Evolutionary conservation across 2,888 invertebrate species (phyloP).

Genomic region (Nomada fucata): DNA sequence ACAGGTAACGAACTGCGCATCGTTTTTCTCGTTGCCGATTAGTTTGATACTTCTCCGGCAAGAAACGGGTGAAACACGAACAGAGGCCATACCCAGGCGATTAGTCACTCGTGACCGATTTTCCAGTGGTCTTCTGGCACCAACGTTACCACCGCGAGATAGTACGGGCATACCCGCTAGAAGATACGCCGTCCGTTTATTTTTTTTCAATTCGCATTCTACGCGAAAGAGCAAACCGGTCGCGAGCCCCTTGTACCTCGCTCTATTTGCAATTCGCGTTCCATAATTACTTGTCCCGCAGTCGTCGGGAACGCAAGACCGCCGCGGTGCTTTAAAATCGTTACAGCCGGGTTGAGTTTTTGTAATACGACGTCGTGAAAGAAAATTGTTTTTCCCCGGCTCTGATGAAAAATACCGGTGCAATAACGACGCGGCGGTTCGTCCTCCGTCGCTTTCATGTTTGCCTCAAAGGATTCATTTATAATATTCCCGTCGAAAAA

Average conservation of each 20-base stretch:
- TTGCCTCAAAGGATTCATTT: constrained; percentile 10
- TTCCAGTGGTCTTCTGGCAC: constrained; percentile 64
- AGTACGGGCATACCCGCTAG: neutral
- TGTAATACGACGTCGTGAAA: neutral
- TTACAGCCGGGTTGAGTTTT: constrained; percentile 1
- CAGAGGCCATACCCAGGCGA: constrained; percentile 51
- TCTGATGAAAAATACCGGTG: neutral
- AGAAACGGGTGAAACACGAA: constrained; percentile 38
- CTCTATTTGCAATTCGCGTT: constrained; percentile 30
- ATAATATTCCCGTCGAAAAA: neutral
- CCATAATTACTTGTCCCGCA: neutral
- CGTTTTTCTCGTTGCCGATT: constrained; percentile 4
- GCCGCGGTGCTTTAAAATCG: neutral
- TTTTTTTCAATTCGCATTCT: neutral
- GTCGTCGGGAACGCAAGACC: neutral
- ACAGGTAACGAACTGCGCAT: neutral
- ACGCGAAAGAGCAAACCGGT: neutral
- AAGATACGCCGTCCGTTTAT: constrained; percentile 55
- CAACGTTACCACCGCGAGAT: constrained; percentile 37
- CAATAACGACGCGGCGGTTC: neutral
- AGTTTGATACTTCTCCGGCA: constrained; percentile 26
- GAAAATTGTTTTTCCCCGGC: neutral
- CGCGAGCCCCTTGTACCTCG: neutral
- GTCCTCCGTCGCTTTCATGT: neutral
- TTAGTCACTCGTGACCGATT: constrained; percentile 68